Conservation (phyloP, 2,113 vertebrate genomes). For the Oostethus manadensis region DNA sequence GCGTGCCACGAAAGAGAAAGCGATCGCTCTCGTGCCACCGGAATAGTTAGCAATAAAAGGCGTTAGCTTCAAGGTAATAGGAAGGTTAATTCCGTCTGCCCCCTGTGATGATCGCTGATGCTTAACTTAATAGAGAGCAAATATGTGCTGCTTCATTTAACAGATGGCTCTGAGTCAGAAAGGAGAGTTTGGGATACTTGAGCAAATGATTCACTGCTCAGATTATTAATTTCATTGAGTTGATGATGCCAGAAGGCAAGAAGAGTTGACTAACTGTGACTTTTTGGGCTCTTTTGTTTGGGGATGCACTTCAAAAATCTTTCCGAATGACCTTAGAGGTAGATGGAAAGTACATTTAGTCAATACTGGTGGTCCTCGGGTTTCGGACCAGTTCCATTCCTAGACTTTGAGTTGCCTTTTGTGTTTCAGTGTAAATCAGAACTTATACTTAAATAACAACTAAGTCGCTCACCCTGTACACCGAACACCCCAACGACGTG, state of each 20-base stretch:
- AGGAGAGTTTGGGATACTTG: conserved; percentile 62
- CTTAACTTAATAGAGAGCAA: conserved; percentile 69
- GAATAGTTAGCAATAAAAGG: conserved; percentile 54
- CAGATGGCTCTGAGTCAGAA: conserved; percentile 65
- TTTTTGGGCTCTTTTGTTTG: conserved; percentile 12
- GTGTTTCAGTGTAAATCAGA: too few species aligned
- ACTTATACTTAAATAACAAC: too few species aligned
- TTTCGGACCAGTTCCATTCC: too few species aligned
- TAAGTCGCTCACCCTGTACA: too few species aligned
- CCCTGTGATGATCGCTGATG: conserved; percentile 69
- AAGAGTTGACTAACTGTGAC: conserved; percentile 6
- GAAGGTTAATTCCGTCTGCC: conserved; percentile 68
- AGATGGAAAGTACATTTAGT: background rate
- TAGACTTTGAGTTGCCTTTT: too few species aligned
- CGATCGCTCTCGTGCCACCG: conserved; percentile 37
- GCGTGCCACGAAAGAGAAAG: conserved; percentile 11
- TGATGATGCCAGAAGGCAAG: conserved; percentile 30
- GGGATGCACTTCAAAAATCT: background rate
- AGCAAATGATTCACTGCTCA: conserved; percentile 60
- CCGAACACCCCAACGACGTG: too few species aligned
- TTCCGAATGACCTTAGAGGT: background rate
- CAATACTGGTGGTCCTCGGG: too few species aligned
- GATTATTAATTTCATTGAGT: conserved; percentile 64
- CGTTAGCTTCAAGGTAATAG: conserved; percentile 69
- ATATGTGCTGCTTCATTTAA: conserved; percentile 71